Evolutionary conservation across 2,797 vertebrate genomes (phyloP), one percentile per base, ranked within the genome.

Genomic region (Moxostoma hubbsi): DNA sequence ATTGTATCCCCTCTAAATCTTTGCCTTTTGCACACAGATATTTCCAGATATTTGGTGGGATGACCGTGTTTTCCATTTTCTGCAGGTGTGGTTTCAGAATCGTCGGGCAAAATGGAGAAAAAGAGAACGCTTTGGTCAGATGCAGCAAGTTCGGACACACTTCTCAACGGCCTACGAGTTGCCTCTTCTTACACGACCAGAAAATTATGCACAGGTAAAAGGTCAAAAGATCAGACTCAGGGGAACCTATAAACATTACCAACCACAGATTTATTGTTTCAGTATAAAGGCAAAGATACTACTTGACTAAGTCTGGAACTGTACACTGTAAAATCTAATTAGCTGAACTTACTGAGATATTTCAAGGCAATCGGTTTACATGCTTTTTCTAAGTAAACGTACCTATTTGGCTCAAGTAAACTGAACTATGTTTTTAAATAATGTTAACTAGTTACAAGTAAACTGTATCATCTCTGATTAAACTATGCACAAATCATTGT

Each of bases 71-170:
- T 62, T 36, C 8, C 0, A 13, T 69, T 72, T 79, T 9, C 65
- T 70, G 15, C 87, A 99, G 98, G 98, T 99, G 51, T 99, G 98
- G 98, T 99, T 99, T 90, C 98, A 99, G 92, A 99, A 99, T 89
- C 94, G 98, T 43, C 89, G 98, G 84, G 98, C 98, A 0, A 99
- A 99, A 79, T 99, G 98, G 98, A 96, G 98, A 80, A 99, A 99
- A 92, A 89, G 98, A 84, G 98, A 99, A 73, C 93, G 98, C 11
- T 99, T 99, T 0, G 97, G 98, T 24, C 98, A 99, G 89, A 99
- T 99, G 97, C 98, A 99, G 90, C 98, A 99, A 91, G 97, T 99
- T 84, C 95, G 97, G 24, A 98, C 96, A 4, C 98, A 99, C 90
- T 99, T 99, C 93, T 97, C 98, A 76, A 95, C 96, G 0, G 94